Evolutionary conservation across 1,140 invertebrate species (phyloP), one percentile per base, ranked within the genome.

Genomic region (Drosophila rufa): DNA sequence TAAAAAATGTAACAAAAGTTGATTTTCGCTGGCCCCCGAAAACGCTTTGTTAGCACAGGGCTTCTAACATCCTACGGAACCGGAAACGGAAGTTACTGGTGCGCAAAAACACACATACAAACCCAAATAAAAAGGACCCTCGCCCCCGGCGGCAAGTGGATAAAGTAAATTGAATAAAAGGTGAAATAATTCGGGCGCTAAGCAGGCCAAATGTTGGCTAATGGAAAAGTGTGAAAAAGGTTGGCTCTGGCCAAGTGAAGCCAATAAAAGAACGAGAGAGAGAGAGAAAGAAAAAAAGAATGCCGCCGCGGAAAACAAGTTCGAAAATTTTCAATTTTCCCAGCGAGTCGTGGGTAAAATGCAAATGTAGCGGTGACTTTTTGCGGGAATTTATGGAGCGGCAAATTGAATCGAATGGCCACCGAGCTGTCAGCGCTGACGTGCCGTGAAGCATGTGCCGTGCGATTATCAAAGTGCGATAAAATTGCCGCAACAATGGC

Each of bases 1-100:
- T 84, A 89, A 89, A 89, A 89, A 90, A 81, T 84, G 78, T 89
- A 84, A 89, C 85, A 79, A 89, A 89, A 89, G 78, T 84, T 64
- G 80, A 84, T 75, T 80, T 80, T 78, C 67, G 55, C 67, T 62
- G 66, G 42, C 64, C 58, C 56, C 70, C 51, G 58, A 55, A 79
- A 53, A 69, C 71, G 57, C 77, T 80, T 68, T 69, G 65, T 79
- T 61, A 67, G 40, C 62, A 48, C 61, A 42, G 53, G 45, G 22
- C 14, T 60, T 40, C 61, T 68, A 55, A 55, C 40, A 38, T 69
- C 56, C 62, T 17, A 59, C 61, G 61, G 74, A 78, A 75, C 40
- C 58, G 80, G 77, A 84, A 84, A 40, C 78, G 77, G 73, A 79
- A 61, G 75, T 75, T 83, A 67, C 51, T 70, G 58, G 25, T 80